Evolutionary conservation across 2,888 invertebrate genomes (phyloP), one percentile per base, ranked within the genome.

Genomic region (Hirtodrosophila cameraria): DNA sequence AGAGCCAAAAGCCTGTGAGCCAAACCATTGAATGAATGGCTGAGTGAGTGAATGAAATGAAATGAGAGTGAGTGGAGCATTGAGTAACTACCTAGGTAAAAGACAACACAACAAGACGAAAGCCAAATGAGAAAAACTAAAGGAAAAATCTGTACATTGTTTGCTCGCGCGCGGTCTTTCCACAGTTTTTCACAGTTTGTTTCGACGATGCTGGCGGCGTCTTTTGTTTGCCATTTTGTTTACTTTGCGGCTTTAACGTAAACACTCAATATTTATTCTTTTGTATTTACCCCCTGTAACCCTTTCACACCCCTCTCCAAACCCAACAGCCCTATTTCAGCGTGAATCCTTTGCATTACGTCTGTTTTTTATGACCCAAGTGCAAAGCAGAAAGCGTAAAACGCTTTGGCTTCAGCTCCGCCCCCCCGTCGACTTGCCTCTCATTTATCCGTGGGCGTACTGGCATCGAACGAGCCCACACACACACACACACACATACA

Each of bases 211-310:
- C 7, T 30, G 52, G 25, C 62, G 33, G 42, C 46, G 33, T 50
- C 55, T 53, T 64, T 72, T 75, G 62, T 73, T 77, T 65, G 58
- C 41, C 41, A 50, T 79, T 73, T 73, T 68, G 83, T 68, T 82
- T 81, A 71, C 62, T 71, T 49, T 70, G 49, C 58, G 66, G 80
- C 83, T 70, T 70, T 68, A 73, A 61, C 61, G 78, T 64, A 75
- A 84, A 82, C 73, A 78, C 82, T 81, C 78, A 81, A 84, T 82
- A 86, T 86, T 82, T 82, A 81, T 81, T 86, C 82, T 70, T 66
- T 66, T 78, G 61, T 75, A 54, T 62, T 73, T 64, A 54, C 60
- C 62, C 53, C 41, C 27, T 48, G n/a, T 38, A 8, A 8, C 46
- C 18, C 0, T 5, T 28, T 18, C 20, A 4, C 12, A 8, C 39